A percentile compares a stretch with the other conserved stretches of the same genome.
These are phyloP conservation scores for Thalpophila matura DNA, from an alignment of 2,888 invertebrate genomes.

Conservation along the genomic window DNA sequence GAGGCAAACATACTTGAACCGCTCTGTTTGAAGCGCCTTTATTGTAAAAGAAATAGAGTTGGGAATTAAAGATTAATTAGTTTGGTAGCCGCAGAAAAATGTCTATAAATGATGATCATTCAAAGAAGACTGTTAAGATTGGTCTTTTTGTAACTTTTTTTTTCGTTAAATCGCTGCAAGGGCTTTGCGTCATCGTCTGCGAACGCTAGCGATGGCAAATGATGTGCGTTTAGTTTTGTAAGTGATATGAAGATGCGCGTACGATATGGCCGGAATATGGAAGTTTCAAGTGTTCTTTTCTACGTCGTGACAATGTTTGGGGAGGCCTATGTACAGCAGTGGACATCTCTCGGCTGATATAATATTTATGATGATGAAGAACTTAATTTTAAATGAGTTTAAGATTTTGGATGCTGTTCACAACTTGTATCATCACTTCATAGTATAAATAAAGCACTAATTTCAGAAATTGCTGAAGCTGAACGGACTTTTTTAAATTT, in stretches of 20 bases:
- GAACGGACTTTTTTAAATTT: no score
- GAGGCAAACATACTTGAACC: conserved; percentile 12
- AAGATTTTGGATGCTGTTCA: no score
- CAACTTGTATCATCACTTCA: no score
- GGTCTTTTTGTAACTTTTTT: conserved; percentile 65
- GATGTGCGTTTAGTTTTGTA: conserved; percentile 2
- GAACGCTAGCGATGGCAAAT: conserved; percentile 69
- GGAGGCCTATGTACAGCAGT: no score
- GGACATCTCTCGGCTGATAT: no score
- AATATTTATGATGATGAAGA: no score
- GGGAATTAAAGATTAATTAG: conserved; percentile 38
- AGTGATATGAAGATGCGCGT: conserved; percentile 1
- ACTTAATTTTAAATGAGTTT: no score
- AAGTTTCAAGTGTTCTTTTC: not conserved
- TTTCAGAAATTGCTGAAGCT: no score
- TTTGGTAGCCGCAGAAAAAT: conserved; percentile 25
- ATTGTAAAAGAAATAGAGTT: conserved; percentile 15
- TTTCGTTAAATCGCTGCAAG: conserved; percentile 70
- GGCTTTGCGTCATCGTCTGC: conserved; percentile 86
- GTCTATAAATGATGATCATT: conserved; percentile 71
- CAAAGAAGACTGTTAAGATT: conserved; percentile 68
- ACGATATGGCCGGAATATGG: not conserved
- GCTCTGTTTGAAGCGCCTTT: conserved; percentile 12
- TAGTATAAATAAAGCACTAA: no score
- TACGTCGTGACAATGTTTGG: no score